phyloP scores from a whole-genome alignment of 53 echinoderm and acorn worm genomes.

The Temnopleurus reevesii region DNA sequence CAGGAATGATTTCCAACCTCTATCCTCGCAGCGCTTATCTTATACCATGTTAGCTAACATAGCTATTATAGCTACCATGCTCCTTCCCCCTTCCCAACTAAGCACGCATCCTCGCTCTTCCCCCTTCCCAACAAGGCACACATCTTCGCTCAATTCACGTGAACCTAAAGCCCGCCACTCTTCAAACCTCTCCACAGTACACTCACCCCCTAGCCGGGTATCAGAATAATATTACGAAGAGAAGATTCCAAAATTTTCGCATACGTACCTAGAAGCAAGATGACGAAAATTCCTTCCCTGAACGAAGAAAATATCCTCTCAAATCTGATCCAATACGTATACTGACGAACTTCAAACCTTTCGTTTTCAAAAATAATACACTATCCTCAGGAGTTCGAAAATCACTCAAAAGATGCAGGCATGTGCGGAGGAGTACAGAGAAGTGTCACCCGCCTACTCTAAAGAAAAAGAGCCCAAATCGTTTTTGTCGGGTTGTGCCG shows the following conservation, averaged over 20 bases:
- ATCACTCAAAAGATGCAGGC: not conserved
- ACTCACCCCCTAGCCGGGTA: no score
- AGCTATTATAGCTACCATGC: no score
- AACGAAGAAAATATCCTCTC: not conserved
- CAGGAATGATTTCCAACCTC: no score
- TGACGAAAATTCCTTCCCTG: not conserved
- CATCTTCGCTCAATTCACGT: not conserved
- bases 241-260: not conserved
- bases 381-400: no score
- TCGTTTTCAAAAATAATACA: no score
- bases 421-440: not conserved
- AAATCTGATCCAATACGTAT: not conserved
- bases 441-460: not conserved
- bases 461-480: not conserved
- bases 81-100: not conserved
- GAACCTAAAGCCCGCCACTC: not conserved
- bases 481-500: no score
- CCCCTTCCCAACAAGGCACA: not conserved
- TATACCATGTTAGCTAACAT: no score
- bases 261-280: not conserved
- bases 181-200: not conserved
- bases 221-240: not conserved
- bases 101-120: not conserved
- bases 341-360: not conserved
- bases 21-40: no score